phyloP scores from a whole-genome alignment of 2,113 vertebrate genomes.

The Lagopus leucura region DNA sequence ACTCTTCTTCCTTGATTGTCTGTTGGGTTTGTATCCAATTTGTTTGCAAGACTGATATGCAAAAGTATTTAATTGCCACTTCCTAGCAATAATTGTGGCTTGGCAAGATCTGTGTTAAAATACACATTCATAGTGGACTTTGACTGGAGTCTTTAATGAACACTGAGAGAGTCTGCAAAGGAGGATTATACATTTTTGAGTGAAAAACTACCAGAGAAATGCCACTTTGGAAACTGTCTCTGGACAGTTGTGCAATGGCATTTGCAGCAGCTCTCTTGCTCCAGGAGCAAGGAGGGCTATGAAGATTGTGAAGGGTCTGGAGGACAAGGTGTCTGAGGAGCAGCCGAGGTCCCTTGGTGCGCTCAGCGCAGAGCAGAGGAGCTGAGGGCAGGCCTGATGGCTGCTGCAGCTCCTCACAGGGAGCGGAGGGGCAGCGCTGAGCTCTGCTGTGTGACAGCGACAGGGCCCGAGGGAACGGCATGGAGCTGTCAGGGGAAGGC shows the following conservation, averaged over 20 bases:
- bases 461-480: too few relatives aligned
- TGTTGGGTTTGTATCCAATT: neutral
- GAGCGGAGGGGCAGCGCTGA: too few relatives aligned
- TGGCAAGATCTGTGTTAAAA: neutral
- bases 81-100: neutral
- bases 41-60: neutral
- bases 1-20: neutral
- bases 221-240: neutral
- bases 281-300: neutral
- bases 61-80: neutral
- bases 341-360: neutral
- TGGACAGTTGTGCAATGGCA: neutral
- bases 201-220: neutral
- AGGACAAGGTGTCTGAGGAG: neutral
- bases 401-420: too few relatives aligned
- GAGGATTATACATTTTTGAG: neutral
- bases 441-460: too few relatives aligned
- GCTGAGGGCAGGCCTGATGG: too few relatives aligned
- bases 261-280: neutral
- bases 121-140: fast-evolving
- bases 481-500: too few relatives aligned
- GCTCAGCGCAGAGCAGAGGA: neutral
- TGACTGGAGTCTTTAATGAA: neutral
- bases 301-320: neutral
- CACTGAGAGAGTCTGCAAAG: neutral